These are phyloP conservation scores for Phyllopteryx taeniolatus DNA, from an alignment of 2,113 vertebrate species.

Conservation along the genomic window DNA sequence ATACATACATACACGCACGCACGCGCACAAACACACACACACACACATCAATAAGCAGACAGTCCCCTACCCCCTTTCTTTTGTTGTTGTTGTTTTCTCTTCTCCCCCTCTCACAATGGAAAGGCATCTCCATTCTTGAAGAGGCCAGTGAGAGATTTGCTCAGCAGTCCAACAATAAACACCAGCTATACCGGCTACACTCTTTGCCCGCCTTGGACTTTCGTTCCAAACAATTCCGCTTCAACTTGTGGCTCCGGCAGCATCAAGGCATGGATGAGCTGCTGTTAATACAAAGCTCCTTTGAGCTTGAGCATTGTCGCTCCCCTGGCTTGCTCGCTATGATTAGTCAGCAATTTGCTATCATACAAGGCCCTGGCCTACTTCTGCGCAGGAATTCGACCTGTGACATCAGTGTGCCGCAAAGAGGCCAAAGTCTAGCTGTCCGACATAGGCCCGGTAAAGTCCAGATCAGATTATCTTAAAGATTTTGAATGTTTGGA, in stretches of 20 bases:
- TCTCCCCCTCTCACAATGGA: constrained; percentile 50
- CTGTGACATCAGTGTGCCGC: constrained; percentile 76
- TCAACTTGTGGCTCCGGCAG: constrained; percentile 41
- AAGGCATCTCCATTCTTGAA: constrained; percentile 57
- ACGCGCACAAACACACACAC: constrained; percentile 25
- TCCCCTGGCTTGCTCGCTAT: constrained; percentile 55
- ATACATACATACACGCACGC: constrained; percentile 5
- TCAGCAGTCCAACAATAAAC: constrained; percentile 50
- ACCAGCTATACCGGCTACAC: constrained; percentile 22
- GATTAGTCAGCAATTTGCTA: constrained; percentile 78
- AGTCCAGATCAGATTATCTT: constrained; percentile 59
- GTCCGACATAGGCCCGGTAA: constrained; percentile 46
- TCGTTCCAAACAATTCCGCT: constrained; percentile 6
- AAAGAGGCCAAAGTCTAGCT: constrained; percentile 68
- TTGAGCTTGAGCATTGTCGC: constrained; percentile 61
- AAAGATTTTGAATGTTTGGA: constrained; percentile 41
- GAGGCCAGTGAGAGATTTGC: constrained; percentile 52
- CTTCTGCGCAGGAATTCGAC: constrained; percentile 75
- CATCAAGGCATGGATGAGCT: constrained; percentile 27
- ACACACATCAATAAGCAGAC: constrained; percentile 52
- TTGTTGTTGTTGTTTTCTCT: constrained; percentile 66
- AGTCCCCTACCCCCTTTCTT: constrained; percentile 61
- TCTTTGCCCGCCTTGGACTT: constrained; percentile 47
- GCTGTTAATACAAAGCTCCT: constrained; percentile 66
- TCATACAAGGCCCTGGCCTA: constrained; percentile 70